Conservation (phyloP, 2,888 invertebrate species). For the Cremastinae sp. region DNA sequence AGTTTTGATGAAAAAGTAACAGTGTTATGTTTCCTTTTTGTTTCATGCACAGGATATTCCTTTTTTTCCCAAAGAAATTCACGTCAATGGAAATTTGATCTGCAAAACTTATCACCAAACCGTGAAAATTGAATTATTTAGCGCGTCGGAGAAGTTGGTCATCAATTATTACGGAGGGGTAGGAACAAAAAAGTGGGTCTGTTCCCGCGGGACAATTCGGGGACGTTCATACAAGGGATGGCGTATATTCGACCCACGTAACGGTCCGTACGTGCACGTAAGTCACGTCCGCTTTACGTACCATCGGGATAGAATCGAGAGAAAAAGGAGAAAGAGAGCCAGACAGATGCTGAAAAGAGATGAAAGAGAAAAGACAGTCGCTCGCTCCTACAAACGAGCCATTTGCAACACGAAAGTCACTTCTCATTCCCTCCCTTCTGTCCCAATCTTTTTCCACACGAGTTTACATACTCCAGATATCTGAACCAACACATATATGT, state of each 20-base stretch:
- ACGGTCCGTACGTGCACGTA: slow-evolving; percentile 58
- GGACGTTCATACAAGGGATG: slow-evolving; percentile 55
- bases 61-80: slow-evolving; percentile 1
- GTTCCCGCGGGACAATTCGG: slow-evolving; percentile 56
- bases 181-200: slow-evolving; percentile 45
- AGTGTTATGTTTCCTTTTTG: not conserved
- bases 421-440: slow-evolving; percentile 2
- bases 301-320: slow-evolving; percentile 18
- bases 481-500: slow-evolving; percentile 13
- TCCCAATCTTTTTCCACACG: slow-evolving; percentile 12
- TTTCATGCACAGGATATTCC: not conserved
- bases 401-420: slow-evolving; percentile 64
- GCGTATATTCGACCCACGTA: slow-evolving; percentile 61
- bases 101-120: slow-evolving; percentile 48
- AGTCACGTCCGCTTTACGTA: slow-evolving; percentile 32
- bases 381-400: slow-evolving; percentile 66
- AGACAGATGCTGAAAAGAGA: no score
- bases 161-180: slow-evolving; percentile 58
- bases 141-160: slow-evolving; percentile 56
- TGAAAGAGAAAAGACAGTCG: slow-evolving; percentile 24
- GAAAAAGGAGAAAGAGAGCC: slow-evolving; percentile 24
- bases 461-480: not conserved
- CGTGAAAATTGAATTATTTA: slow-evolving; percentile 59
- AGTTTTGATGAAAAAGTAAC: not conserved
- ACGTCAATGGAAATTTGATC: slow-evolving; percentile 56